A percentile compares a stretch with the other conserved stretches of the same genome.
Evolutionary conservation across 2,113 vertebrate species (phyloP).

Genomic region (Gorsachius goisagi): DNA sequence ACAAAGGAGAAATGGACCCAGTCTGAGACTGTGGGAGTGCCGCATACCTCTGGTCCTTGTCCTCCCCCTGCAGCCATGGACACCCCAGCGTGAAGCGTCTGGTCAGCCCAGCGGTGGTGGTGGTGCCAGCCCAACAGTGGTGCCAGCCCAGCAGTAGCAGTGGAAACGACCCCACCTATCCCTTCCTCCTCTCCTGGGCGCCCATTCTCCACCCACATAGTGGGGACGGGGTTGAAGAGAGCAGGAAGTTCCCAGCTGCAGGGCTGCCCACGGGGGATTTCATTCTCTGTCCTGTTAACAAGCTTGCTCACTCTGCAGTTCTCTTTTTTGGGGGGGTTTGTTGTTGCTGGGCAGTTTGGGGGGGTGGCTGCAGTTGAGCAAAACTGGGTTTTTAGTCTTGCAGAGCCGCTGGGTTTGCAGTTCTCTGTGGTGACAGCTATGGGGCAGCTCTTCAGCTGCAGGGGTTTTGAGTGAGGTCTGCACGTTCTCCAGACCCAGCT

Average conservation of each 20-base stretch:
- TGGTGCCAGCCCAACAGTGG: too few relatives aligned
- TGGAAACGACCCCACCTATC: background rate
- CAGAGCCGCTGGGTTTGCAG: background rate
- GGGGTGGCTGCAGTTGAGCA: background rate
- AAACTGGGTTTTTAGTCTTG: background rate
- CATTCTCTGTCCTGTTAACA: background rate
- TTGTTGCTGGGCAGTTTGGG: background rate
- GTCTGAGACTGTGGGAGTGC: background rate
- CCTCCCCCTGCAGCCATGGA: background rate
- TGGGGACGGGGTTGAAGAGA: background rate
- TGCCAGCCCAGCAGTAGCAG: too few relatives aligned
- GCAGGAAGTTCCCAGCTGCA: background rate
- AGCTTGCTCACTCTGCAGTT: background rate
- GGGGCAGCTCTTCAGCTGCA: background rate
- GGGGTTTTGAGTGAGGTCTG: background rate
- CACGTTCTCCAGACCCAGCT: background rate
- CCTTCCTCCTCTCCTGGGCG: background rate
- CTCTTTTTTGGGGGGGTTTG: background rate
- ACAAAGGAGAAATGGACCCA: background rate
- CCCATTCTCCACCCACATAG: rapidly evolving
- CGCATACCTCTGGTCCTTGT: background rate
- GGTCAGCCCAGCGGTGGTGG: background rate
- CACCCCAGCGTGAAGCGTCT: background rate
- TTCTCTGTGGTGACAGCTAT: background rate
- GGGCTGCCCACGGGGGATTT: background rate